phyloP scores from a whole-genome alignment of 2,797 vertebrate species.

The Etheostoma nigrum region DNA sequence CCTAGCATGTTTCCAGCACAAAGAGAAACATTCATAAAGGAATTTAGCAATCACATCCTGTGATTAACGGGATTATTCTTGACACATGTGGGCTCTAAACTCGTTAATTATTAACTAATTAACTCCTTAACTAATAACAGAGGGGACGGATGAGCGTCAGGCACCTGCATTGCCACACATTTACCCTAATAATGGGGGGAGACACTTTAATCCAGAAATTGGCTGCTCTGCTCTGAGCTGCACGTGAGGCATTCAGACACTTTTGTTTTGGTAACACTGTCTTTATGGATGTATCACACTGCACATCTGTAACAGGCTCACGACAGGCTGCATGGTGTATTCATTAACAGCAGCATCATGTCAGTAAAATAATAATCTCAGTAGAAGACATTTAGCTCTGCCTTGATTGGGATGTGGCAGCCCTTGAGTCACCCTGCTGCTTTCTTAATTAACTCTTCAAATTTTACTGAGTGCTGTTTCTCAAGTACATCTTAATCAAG shows the following conservation, averaged over 20 bases:
- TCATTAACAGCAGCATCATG: background rate
- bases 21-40: conserved; percentile 17
- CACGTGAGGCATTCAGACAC: conserved; percentile 8
- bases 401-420: conserved; percentile 22
- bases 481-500: conserved; percentile 48
- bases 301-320: conserved; percentile 11
- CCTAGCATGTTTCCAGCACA: background rate
- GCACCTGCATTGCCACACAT: conserved; percentile 50
- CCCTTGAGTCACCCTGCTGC: conserved; percentile 39
- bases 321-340: background rate
- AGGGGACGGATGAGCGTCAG: conserved; percentile 19
- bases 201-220: conserved; percentile 35
- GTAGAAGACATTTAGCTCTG: background rate
- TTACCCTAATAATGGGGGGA: conserved; percentile 30
- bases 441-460: conserved; percentile 46
- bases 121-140: conserved; percentile 44
- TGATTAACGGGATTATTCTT: conserved; percentile 47
- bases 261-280: background rate
- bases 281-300: background rate
- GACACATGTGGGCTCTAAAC: conserved; percentile 37
- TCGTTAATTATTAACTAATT: background rate
- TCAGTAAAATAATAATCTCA: background rate
- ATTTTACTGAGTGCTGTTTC: conserved; percentile 8
- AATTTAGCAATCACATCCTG: conserved; percentile 34
- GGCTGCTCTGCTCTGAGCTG: conserved; percentile 17